These are phyloP conservation scores for Penelope pileata DNA, from an alignment of 2,113 vertebrate species.

Conservation along the genomic window DNA sequence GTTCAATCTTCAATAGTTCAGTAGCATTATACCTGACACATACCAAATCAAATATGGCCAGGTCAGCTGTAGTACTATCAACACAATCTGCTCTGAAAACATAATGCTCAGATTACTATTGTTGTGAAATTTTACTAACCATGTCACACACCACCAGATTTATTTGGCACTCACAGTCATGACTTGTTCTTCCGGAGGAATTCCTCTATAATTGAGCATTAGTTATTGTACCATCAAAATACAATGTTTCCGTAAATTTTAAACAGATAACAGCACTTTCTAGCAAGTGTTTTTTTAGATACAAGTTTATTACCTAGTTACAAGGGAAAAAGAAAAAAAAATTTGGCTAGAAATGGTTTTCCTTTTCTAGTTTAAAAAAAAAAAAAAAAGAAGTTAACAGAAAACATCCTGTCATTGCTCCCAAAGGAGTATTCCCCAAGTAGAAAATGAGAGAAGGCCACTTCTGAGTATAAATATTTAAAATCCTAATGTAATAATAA, in stretches of 20 bases:
- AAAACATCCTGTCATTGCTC: constrained; percentile 73
- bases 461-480: constrained; percentile 44
- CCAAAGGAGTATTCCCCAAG: constrained; percentile 49
- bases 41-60: neutral
- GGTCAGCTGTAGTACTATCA: neutral
- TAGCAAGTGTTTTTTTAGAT: constrained; percentile 77
- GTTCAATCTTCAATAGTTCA: neutral
- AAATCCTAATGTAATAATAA: constrained; percentile 34
- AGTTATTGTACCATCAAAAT: constrained; percentile 74
- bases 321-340: constrained; percentile 16
- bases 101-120: constrained; percentile 66
- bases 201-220: constrained; percentile 74
- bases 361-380: constrained; percentile 64
- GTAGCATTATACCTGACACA: neutral
- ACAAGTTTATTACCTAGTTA: constrained; percentile 74
- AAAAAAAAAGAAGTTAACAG: constrained; percentile 59
- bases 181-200: constrained; percentile 77
- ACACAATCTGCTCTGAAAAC: constrained; percentile 55
- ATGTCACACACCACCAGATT: constrained; percentile 70
- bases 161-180: constrained; percentile 74
- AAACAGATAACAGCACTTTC: constrained; percentile 77
- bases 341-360: constrained; percentile 66
- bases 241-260: constrained; percentile 75
- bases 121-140: constrained; percentile 78
- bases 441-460: constrained; percentile 25